Percentiles rank a stretch among this genome's conserved stretches.
phyloP scores from a whole-genome alignment of 2,113 vertebrate genomes.

The Alouatta palliata region DNA sequence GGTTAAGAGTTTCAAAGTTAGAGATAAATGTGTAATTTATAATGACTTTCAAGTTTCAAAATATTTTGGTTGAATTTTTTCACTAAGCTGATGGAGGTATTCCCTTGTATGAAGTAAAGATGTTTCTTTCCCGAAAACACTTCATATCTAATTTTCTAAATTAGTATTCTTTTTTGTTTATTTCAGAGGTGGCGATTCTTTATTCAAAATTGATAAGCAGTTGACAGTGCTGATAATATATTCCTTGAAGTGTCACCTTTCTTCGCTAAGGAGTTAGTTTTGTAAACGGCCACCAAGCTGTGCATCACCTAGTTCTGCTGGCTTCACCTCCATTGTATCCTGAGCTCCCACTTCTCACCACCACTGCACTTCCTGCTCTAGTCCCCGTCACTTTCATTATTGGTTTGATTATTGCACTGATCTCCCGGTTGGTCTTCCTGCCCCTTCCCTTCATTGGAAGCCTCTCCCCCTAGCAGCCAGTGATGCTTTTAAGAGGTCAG shows the following conservation, averaged over 20 bases:
- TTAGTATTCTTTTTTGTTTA: neutral
- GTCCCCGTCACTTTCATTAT: too few relatives aligned
- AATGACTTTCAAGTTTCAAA: neutral
- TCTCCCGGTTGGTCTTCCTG: too few relatives aligned
- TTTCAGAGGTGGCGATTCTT: neutral
- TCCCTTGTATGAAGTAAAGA: neutral
- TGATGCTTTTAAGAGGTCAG: neutral
- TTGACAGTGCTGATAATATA: neutral
- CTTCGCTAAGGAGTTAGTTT: neutral
- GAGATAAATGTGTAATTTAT: neutral
- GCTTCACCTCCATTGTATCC: neutral
- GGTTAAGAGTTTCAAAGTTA: neutral
- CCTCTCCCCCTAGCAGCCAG: neutral
- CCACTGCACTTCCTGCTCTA: accelerated
- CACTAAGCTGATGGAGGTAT: neutral
- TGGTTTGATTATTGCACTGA: neutral
- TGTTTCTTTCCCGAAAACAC: neutral
- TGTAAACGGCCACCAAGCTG: neutral
- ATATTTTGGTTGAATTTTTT: neutral
- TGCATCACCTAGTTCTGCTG: accelerated
- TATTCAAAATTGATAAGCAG: neutral
- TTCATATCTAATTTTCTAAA: neutral
- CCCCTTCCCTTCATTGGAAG: neutral
- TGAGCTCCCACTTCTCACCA: neutral
- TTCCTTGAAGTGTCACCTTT: neutral